Evolutionary conservation across 1,140 invertebrate genomes (phyloP).

Genomic region (Listronotus oregonensis): DNA sequence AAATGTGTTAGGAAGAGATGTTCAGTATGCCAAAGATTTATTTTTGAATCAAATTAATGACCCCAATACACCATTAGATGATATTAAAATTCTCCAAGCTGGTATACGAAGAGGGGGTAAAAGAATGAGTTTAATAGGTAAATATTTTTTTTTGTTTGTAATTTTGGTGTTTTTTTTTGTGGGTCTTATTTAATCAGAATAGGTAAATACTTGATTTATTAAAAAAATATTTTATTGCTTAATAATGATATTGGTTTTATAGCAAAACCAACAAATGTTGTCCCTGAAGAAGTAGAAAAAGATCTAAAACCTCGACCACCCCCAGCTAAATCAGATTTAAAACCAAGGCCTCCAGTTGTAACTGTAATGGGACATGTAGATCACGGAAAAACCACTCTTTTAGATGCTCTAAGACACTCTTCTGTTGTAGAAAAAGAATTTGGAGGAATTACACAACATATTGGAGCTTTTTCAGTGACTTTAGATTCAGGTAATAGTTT

Average conservation of each 20-base stretch:
- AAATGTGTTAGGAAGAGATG: constrained; percentile 61
- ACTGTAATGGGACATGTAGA: constrained; percentile 99
- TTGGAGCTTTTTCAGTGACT: constrained; percentile 93
- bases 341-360: constrained; percentile 83
- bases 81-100: constrained; percentile 49
- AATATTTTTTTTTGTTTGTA: neutral
- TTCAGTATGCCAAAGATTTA: constrained; percentile 49
- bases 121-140: constrained; percentile 47
- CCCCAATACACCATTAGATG: constrained; percentile 42
- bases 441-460: constrained; percentile 99
- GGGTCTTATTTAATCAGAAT: neutral
- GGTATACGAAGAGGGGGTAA: constrained; percentile 46
- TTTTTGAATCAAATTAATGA: constrained; percentile 48
- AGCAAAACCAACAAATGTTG: constrained; percentile 44
- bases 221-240: constrained; percentile 8
- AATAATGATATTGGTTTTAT: too few relatives aligned
- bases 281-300: constrained; percentile 41
- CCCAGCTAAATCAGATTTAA: constrained; percentile 67
- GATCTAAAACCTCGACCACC: constrained; percentile 56
- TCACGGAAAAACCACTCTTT: constrained; percentile 97
- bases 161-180: neutral
- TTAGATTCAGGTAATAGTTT: constrained; percentile 60
- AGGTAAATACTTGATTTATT: neutral
- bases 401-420: constrained; percentile 88
- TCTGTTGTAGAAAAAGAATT: constrained; percentile 90